Conservation (phyloP, 1,140 invertebrate species). For the Lepeophtheirus salmonis region DNA sequence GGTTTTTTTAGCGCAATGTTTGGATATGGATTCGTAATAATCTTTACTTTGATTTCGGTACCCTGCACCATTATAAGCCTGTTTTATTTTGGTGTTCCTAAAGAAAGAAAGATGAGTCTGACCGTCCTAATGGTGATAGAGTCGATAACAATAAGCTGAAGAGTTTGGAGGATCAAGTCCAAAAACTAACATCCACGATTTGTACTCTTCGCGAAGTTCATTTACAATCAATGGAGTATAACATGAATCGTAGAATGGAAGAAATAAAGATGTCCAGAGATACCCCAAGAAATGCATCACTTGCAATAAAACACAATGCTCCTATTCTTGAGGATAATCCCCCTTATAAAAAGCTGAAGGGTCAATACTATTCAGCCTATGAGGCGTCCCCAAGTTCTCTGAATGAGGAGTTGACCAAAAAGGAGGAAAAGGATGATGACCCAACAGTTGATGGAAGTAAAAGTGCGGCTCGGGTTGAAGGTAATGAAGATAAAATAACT, state of each 20-base stretch:
- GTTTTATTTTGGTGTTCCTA: not conserved
- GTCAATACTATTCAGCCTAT: not conserved
- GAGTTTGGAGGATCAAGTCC: not conserved
- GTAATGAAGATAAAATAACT: not conserved
- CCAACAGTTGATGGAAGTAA: no score
- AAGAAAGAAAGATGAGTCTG: not conserved
- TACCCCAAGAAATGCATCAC: not conserved
- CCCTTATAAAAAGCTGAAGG: not conserved
- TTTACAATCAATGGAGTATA: not conserved
- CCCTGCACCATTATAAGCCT: not conserved
- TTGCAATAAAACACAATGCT: not conserved
- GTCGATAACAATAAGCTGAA: not conserved
- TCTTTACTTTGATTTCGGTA: not conserved
- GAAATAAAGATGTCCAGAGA: not conserved
- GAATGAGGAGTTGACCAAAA: no score
- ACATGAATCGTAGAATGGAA: not conserved
- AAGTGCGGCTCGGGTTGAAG: no score
- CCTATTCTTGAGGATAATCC: not conserved
- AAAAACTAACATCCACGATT: not conserved
- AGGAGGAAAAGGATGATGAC: not conserved
- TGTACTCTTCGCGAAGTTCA: not conserved
- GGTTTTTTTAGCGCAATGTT: not conserved
- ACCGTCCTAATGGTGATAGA: no score
- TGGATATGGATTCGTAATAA: not conserved
- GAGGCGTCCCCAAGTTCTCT: no score